Evolutionary conservation across 2,888 invertebrate genomes (phyloP).

Genomic region (Marasmarcha lunaedactyla): DNA sequence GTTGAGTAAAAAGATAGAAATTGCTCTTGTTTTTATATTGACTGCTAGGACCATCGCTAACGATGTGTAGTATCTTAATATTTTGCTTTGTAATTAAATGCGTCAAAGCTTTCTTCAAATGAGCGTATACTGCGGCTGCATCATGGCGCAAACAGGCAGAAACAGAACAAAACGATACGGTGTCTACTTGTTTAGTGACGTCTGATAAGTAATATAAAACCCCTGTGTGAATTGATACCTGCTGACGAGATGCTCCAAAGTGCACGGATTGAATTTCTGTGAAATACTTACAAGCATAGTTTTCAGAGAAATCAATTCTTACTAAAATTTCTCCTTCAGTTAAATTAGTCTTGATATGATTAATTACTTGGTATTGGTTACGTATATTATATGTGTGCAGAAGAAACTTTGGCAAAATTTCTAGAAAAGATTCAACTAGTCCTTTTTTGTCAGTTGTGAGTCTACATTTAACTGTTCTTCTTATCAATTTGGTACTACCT

Average conservation of each 20-base stretch:
- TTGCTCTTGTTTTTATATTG: constrained; percentile 8
- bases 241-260: constrained; percentile 5
- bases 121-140: background rate
- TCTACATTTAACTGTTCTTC: too few relatives aligned
- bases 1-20: background rate
- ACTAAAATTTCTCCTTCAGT: constrained; percentile 4
- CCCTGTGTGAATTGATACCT: constrained; percentile 2
- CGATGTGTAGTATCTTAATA: too few relatives aligned
- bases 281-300: constrained; percentile 5
- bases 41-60: constrained; percentile 9
- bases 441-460: too few relatives aligned
- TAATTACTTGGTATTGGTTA: background rate
- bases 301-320: constrained; percentile 8
- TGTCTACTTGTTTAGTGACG: background rate
- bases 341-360: constrained; percentile 2
- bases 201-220: constrained; percentile 1
- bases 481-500: too few relatives aligned
- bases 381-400: constrained; percentile 2
- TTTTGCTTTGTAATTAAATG: too few relatives aligned
- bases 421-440: too few relatives aligned
- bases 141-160: constrained; percentile 1
- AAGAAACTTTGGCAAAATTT: constrained; percentile 5
- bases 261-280: constrained; percentile 4
- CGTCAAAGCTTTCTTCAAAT: too few relatives aligned
- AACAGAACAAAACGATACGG: constrained; percentile 1